Evolutionary conservation across 2,113 vertebrate genomes (phyloP), one percentile per base, ranked within the genome.

Genomic region (Carollia perspicillata): DNA sequence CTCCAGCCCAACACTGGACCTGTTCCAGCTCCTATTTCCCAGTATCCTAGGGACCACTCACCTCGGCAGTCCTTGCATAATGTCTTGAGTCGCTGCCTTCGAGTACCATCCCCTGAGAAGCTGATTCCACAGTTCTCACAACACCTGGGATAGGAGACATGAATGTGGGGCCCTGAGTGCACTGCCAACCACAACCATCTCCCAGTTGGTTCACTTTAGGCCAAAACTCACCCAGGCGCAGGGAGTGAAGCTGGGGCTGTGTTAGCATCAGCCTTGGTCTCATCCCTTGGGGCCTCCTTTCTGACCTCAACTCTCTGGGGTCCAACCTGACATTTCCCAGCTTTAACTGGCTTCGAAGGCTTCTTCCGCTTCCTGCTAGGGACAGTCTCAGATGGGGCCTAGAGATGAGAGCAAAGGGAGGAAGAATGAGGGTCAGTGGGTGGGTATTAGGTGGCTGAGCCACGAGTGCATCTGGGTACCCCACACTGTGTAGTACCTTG

Each of bases 21-120:
- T 22, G 37, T n/a, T 11, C 58, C 37, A 77, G 23, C 58, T 53
- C n/a, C 66, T 84, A 58, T 37, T 47, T 63, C 92, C 86, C 42
- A 47, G 11, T 23, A 23, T 42, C 42, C 42, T 5, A 12, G 14
- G 22, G 18, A 28, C 37, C 9, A 65, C 94, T 89, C 72, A 98
- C 98, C 98, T 97, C 98, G 96, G 93, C 98, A 98, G 84, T 97
- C 97, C 42, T 97, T 97, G 79, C 98, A 98, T 22, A 98, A 87
- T 53, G 98, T 97, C 74, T 96, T 96, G 63, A 97, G 97, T 4
- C 97, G 94, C 90, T 97, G 97, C 47, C 97, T 97, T 84, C 84
- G 75, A 11, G 96, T 84, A 55, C 95, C 92, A 93, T 98, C 98
- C 55, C 96, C 96, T 51, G 97, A 94, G 89, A 98, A 97, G 66